Evolutionary conservation across 2,797 vertebrate species (phyloP), one percentile per base, ranked within the genome.

Genomic region (Luscinia megarhynchos): DNA sequence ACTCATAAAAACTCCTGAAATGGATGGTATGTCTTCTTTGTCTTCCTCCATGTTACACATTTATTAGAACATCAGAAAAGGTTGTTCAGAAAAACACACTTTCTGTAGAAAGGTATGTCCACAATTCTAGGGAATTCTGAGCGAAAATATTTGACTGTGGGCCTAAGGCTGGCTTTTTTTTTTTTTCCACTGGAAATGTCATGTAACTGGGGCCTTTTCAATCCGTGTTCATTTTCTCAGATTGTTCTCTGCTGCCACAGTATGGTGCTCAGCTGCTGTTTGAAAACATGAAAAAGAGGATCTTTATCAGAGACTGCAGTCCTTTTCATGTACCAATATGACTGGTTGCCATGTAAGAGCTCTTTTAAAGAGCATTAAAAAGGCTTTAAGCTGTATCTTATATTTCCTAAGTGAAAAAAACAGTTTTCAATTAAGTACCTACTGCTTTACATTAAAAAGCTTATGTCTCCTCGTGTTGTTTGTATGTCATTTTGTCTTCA

Each of bases 221-320:
- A 86, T 94, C 84, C 34, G 20, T 79, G 62, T 88, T 96, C 82
- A 73, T 93, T 95, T 94, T 93, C 91, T 95, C 89, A 91, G 80
- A 88, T 58, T 96, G 94, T 97, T 96, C 95, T 96, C 94, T 96
- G 87, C 92, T 96, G 95, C 95, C 95, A 96, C 95, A 94, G 94
- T 91, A 97, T 94, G 94, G 95, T 95, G 82, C 87, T 97, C 89
- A 96, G 92, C 79, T 94, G 84, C 95, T 92, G 91, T 94, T 92
- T 95, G 94, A 94, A 96, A 97, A 95, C 92, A 94, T 73, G 69
- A 94, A 90, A 96, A 92, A 69, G 59, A 87, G 72, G 59, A 90
- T 95, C 80, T 88, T 94, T 95, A 88, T 66, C 83, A 62, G 66
- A 80, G 66, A 84, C 84, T 63, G 76, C 67, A 86, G 76, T 69